These are phyloP conservation scores for Mythimna albipuncta DNA, from an alignment of 2,888 invertebrate species.

Conservation along the genomic window DNA sequence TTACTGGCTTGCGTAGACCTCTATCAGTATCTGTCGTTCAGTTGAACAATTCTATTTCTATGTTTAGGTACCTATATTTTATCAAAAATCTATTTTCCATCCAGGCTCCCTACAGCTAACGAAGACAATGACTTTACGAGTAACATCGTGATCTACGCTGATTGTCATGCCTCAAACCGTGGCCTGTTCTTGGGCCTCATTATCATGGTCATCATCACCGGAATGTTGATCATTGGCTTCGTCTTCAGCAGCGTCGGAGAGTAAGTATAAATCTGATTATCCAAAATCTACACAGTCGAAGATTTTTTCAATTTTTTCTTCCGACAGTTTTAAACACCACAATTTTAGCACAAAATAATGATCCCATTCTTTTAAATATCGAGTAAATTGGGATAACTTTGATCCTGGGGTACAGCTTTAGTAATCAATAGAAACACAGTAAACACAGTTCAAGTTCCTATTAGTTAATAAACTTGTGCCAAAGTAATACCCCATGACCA, in stretches of 20 bases:
- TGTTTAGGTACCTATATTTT: too few relatives aligned
- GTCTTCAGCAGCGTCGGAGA: constrained; percentile 87
- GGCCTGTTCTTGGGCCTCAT: constrained; percentile 94
- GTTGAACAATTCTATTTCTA: too few relatives aligned
- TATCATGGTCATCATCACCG: constrained; percentile 87
- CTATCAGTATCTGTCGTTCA: too few relatives aligned
- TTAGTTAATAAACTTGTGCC: too few relatives aligned
- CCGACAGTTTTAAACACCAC: background rate
- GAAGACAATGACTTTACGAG: constrained; percentile 89
- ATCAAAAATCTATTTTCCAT: constrained; percentile 7
- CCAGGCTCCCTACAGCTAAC: constrained; percentile 84
- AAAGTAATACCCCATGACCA: too few relatives aligned
- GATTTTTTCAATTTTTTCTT: background rate
- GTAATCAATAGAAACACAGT: too few relatives aligned
- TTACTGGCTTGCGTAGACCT: too few relatives aligned
- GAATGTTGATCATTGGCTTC: constrained; percentile 86
- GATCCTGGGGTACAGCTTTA: too few relatives aligned
- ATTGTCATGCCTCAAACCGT: constrained; percentile 94
- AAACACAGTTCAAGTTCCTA: too few relatives aligned
- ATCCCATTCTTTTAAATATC: background rate
- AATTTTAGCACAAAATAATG: background rate
- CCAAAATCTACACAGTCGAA: background rate
- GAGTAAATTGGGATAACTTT: too few relatives aligned
- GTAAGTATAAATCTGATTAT: constrained; percentile 71
- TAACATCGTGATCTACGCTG: constrained; percentile 92